These are phyloP conservation scores for Gymnoscopelus braueri DNA, from an alignment of 2,797 vertebrate species.

Conservation along the genomic window DNA sequence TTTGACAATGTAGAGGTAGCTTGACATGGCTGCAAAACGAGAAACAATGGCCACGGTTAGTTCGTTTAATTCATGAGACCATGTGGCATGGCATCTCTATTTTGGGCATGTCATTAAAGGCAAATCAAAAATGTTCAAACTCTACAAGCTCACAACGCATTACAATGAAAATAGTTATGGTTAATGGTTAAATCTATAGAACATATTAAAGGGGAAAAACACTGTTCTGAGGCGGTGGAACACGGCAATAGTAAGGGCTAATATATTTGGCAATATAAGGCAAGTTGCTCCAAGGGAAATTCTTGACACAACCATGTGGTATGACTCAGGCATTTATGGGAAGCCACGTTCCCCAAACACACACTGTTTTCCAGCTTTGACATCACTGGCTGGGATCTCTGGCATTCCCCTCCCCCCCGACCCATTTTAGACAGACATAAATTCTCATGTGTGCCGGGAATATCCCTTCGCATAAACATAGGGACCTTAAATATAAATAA, in stretches of 20 bases:
- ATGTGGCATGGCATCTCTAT: too few species aligned
- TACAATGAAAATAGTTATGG: too few species aligned
- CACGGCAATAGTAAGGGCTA: constrained; percentile 8
- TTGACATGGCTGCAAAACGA: constrained; percentile 92
- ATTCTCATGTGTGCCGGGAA: too few species aligned
- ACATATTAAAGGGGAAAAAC: not conserved
- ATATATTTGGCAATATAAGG: constrained; percentile 29
- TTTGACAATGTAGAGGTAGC: constrained; percentile 99
- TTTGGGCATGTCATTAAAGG: too few species aligned
- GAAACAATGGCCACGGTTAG: constrained; percentile 43
- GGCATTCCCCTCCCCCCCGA: too few species aligned
- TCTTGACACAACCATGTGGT: constrained; percentile 4
- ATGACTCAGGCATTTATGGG: constrained; percentile 41
- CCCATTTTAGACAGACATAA: too few species aligned
- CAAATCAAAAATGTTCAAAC: too few species aligned
- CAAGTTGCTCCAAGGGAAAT: constrained; percentile 1
- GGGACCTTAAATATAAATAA: too few species aligned
- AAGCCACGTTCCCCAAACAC: constrained; percentile 31
- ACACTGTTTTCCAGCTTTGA: constrained; percentile 2
- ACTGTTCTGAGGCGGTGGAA: not conserved
- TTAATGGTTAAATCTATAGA: too few species aligned
- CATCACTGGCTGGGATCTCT: too few species aligned
- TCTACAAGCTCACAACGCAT: too few species aligned
- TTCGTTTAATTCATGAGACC: not conserved
- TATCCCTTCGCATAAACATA: too few species aligned